phyloP scores from a whole-genome alignment of 2,888 invertebrate genomes.

The Lepidocyrtoides sp. region DNA sequence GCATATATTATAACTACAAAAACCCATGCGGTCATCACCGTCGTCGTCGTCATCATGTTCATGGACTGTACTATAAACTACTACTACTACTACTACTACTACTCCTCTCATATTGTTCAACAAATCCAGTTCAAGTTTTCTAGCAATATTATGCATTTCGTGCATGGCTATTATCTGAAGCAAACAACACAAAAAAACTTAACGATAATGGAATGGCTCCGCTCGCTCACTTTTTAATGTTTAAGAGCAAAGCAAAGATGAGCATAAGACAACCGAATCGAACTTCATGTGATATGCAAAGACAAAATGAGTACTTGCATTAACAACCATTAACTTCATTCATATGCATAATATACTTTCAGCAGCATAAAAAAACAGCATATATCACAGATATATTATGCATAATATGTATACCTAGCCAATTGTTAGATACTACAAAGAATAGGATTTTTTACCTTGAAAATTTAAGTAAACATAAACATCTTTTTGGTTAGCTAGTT shows the following conservation, averaged over 20 bases:
- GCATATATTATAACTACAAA: neutral
- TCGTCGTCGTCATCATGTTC: constrained; percentile 14
- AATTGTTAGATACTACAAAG: too few relatives aligned
- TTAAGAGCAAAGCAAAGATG: constrained; percentile 46
- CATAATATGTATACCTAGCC: too few relatives aligned
- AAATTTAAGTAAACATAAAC: constrained; percentile 19
- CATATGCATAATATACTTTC: constrained; percentile 30
- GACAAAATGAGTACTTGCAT: constrained; percentile 35
- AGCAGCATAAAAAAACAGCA: constrained; percentile 1
- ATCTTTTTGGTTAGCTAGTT: neutral
- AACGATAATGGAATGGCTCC: constrained; percentile 67
- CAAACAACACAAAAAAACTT: constrained; percentile 48
- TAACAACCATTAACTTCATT: constrained; percentile 39
- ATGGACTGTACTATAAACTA: too few relatives aligned
- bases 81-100: too few relatives aligned
- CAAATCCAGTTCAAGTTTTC: constrained; percentile 70
- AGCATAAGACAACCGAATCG: constrained; percentile 63
- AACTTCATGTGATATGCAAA: constrained; percentile 25
- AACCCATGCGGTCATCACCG: too few relatives aligned
- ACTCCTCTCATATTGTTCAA: constrained; percentile 67
- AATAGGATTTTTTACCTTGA: neutral
- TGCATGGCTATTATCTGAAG: constrained; percentile 55
- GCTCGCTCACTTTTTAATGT: constrained; percentile 40
- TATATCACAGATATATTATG: too few relatives aligned
- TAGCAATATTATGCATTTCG: constrained; percentile 59